Base-by-base conservation (phyloP, 2,888 invertebrate genomes). In the Agrenia bidenticulata region DNA sequence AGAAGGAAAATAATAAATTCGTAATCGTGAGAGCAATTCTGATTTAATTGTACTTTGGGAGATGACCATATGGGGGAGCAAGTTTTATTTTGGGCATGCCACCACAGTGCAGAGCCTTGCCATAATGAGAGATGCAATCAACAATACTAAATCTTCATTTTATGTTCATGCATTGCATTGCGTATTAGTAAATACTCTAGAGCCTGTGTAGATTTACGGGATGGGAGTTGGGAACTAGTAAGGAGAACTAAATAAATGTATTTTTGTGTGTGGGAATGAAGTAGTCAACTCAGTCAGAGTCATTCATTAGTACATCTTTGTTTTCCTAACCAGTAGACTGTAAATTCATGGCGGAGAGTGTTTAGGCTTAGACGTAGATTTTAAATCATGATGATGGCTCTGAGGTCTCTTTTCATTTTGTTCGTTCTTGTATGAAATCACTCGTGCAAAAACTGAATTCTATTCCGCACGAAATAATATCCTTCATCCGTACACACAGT, bases 281-380 rank as follows among this genome's bases (percentile, higher is more conserved):
- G 51, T 51, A 24, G 23, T 51, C 24, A 24, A 51, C 4, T 51
- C 24, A 23, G 23, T 11, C 54, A 63, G 65, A 68, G 67, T 63
- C 68, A 71, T 71, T 71, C 68, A 68, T 68, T 71, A 71, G 67
- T 66, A 64, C 58, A 68, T 66, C 66, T 71, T 70, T 70, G 70
- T 67, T 70, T 70, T 66, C 42, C 65, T 70, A 66, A 61, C 60
- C 70, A 70, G 49, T 55, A 70, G 67, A 70, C 67, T 67, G 67
- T 62, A 61, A 65, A 67, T 65, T 66, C 62, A 62, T 62, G 62
- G 55, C 55, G 62, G 62, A 62, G 56, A 27, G 50, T 56, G 54
- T 62, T 56, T 32, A 56, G 37, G 54, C 56, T 56, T 32, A 56
- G 37, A 56, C 53, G 21, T 39, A 50, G 51, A 56, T 27, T 62